These are phyloP conservation scores for Antechinus flavipes DNA, from an alignment of 2,113 vertebrate genomes.

Conservation along the genomic window DNA sequence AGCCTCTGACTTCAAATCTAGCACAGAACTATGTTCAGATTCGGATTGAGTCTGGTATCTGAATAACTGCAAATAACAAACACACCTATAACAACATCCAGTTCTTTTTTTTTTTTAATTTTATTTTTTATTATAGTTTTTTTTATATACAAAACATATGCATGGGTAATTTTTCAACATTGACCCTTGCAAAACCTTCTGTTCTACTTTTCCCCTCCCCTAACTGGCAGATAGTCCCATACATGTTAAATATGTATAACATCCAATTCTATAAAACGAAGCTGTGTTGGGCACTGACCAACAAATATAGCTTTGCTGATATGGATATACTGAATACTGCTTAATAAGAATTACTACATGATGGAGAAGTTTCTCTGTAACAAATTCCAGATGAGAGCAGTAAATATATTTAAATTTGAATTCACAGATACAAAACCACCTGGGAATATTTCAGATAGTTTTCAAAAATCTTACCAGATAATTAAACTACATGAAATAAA, in stretches of 20 bases:
- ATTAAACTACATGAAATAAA: neutral
- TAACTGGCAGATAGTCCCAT: too few relatives aligned
- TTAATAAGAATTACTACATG: neutral
- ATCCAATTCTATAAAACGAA: neutral
- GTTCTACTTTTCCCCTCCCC: too few relatives aligned
- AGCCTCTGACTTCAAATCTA: neutral
- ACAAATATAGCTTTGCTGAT: neutral
- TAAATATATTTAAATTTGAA: neutral
- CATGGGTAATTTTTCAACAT: too few relatives aligned
- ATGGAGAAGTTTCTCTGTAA: neutral
- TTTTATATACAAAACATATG: too few relatives aligned
- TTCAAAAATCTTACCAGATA: neutral
- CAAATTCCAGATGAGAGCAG: neutral
- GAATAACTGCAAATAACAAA: neutral
- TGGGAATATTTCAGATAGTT: neutral
- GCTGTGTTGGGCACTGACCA: neutral
- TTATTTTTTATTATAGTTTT: too few relatives aligned
- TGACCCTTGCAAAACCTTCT: too few relatives aligned
- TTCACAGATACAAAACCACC: neutral
- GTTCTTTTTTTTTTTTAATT: too few relatives aligned
- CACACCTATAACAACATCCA: neutral
- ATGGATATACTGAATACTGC: neutral
- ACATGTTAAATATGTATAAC: neutral
- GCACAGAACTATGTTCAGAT: neutral
- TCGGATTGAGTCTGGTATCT: neutral